A percentile compares a stretch with the other conserved stretches of the same genome.
phyloP scores from a whole-genome alignment of 2,888 invertebrate genomes.

The Mycalesis mineus region DNA sequence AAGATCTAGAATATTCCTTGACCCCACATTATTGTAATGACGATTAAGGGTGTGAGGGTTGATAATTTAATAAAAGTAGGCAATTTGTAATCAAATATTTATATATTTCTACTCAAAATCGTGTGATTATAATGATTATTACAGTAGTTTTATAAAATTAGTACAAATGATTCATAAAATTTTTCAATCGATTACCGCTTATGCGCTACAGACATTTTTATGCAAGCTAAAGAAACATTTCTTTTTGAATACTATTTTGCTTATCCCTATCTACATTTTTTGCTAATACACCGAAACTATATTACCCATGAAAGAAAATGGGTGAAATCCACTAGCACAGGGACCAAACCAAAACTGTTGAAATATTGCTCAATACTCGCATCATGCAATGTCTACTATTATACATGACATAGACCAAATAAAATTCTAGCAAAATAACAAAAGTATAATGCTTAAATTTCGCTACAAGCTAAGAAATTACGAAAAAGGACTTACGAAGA shows the following conservation, averaged over 20 bases:
- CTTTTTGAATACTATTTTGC: slow-evolving; percentile 4
- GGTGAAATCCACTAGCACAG: slow-evolving; percentile 54
- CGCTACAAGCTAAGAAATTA: slow-evolving; percentile 65
- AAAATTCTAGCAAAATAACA: slow-evolving; percentile 65
- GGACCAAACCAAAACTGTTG: slow-evolving; percentile 64
- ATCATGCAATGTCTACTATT: slow-evolving; percentile 57
- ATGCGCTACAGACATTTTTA: neutral
- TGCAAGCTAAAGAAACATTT: slow-evolving; percentile 1
- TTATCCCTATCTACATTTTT: neutral
- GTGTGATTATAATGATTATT: slow-evolving; percentile 17
- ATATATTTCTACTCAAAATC: slow-evolving; percentile 19
- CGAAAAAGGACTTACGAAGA: slow-evolving; percentile 77
- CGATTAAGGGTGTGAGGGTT: slow-evolving; percentile 30
- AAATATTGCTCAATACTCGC: slow-evolving; percentile 48
- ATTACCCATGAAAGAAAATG: slow-evolving; percentile 44
- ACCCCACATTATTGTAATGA: slow-evolving; percentile 20
- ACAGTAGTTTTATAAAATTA: slow-evolving; percentile 10
- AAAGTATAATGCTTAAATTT: slow-evolving; percentile 58
- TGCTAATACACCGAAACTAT: slow-evolving; percentile 13
- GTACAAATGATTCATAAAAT: slow-evolving; percentile 14
- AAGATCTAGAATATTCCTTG: slow-evolving; percentile 60
- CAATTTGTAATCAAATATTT: slow-evolving; percentile 19
- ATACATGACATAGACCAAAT: slow-evolving; percentile 67
- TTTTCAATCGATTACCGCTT: slow-evolving; percentile 8
- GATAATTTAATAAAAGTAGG: slow-evolving; percentile 35